Conservation (phyloP, 2,113 vertebrate species). For the human (Homo sapiens) region DNA sequence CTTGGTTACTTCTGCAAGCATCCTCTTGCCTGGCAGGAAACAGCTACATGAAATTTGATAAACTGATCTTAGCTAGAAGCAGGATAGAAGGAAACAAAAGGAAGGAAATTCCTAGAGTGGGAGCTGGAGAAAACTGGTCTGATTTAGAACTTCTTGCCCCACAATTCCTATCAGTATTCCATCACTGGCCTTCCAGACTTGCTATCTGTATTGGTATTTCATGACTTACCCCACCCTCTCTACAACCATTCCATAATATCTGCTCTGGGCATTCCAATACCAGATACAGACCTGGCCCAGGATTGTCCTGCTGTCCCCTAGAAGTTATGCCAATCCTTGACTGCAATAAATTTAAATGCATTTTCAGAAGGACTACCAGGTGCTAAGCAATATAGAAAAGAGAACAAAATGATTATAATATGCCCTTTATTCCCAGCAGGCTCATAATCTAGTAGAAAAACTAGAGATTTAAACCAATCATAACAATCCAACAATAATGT, state of each 20-base stretch:
- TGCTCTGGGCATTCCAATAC: neutral
- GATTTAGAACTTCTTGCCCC: neutral
- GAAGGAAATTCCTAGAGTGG: neutral
- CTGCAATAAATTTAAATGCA: neutral
- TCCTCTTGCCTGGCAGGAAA: neutral
- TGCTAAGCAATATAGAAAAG: neutral
- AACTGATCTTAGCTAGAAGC: neutral
- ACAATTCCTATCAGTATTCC: neutral
- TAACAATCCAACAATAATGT: neutral
- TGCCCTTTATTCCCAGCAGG: neutral
- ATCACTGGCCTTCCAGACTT: neutral
- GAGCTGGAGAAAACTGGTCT: neutral
- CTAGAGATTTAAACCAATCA: neutral
- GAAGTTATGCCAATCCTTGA: neutral
- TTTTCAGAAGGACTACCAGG: neutral
- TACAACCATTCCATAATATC: neutral
- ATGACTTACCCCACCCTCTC: neutral
- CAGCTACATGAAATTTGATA: neutral
- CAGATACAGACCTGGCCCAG: neutral
- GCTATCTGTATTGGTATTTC: neutral
- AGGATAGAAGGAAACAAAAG: neutral
- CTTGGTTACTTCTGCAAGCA: neutral
- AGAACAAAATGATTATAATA: neutral
- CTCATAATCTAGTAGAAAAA: neutral
- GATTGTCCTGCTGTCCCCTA: neutral